These are phyloP conservation scores for Zygothrica quintamaculata DNA, from an alignment of 2,888 invertebrate species.

Conservation along the genomic window DNA sequence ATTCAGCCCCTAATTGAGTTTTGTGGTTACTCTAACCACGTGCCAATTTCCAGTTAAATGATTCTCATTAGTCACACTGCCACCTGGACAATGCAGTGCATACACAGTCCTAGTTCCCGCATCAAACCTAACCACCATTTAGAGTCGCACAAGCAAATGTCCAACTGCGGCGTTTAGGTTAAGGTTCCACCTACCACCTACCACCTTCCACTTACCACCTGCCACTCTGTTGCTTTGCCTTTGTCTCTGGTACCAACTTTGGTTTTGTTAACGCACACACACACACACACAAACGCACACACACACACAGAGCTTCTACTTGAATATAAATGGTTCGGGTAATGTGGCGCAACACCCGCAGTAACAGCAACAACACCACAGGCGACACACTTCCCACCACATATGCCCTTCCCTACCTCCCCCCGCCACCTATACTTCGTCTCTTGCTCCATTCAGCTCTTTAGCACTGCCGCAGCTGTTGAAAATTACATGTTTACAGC, in stretches of 20 bases:
- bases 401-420: slow-evolving; percentile 14
- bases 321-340: slow-evolving; percentile 45
- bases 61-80: slow-evolving; percentile 64
- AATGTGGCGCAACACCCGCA: slow-evolving; percentile 42
- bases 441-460: neutral
- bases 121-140: slow-evolving; percentile 24
- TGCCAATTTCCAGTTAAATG: slow-evolving; percentile 61
- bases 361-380: slow-evolving; percentile 25
- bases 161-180: slow-evolving; percentile 55
- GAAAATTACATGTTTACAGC: slow-evolving; percentile 78
- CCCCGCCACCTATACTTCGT: neutral
- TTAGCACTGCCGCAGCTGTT: slow-evolving; percentile 28
- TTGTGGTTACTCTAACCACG: slow-evolving; percentile 17
- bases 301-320: slow-evolving; percentile 31
- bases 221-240: neutral
- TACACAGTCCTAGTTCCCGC: neutral
- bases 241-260: slow-evolving; percentile 25
- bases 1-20: neutral
- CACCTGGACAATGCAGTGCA: slow-evolving; percentile 47
- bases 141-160: slow-evolving; percentile 71
- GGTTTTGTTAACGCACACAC: slow-evolving; percentile 59
- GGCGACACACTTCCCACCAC: slow-evolving; percentile 36
- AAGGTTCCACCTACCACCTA: slow-evolving; percentile 4
- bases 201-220: neutral
- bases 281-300: slow-evolving; percentile 41